These are phyloP conservation scores for Castor canadensis DNA, from an alignment of 2,113 vertebrate species.

Conservation along the genomic window DNA sequence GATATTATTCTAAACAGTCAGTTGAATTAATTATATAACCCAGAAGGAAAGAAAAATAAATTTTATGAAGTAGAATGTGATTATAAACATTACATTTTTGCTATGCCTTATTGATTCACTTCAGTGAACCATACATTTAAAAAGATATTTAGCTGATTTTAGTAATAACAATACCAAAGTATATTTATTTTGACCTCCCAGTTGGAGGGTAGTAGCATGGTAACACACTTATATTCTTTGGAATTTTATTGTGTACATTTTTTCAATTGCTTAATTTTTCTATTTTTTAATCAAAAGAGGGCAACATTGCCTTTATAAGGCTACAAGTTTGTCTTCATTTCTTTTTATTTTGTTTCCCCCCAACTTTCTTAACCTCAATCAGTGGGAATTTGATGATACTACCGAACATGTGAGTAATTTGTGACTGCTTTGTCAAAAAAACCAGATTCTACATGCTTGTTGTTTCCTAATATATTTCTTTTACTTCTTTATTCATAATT, in stretches of 20 bases:
- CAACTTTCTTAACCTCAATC: conserved; percentile 86
- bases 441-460: conserved; percentile 60
- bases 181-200: conserved; percentile 35
- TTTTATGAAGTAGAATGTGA: neutral
- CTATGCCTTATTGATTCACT: conserved; percentile 33
- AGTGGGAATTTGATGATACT: conserved; percentile 99
- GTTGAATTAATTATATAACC: conserved; percentile 55
- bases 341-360: conserved; percentile 86
- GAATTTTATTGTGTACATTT: neutral
- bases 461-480: conserved; percentile 50
- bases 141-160: neutral
- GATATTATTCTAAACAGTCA: conserved; percentile 51
- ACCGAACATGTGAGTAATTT: conserved; percentile 98
- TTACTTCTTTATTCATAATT: conserved; percentile 13
- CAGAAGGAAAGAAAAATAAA: conserved; percentile 52
- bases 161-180: neutral
- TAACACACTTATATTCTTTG: neutral
- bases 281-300: conserved; percentile 63
- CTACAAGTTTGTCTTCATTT: conserved; percentile 82
- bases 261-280: neutral
- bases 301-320: conserved; percentile 57
- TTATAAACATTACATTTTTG: conserved; percentile 58
- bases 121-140: neutral
- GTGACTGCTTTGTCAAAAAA: conserved; percentile 67
- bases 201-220: neutral